Base-by-base conservation (phyloP, 1,140 invertebrate genomes). In the Papilio dardanus region DNA sequence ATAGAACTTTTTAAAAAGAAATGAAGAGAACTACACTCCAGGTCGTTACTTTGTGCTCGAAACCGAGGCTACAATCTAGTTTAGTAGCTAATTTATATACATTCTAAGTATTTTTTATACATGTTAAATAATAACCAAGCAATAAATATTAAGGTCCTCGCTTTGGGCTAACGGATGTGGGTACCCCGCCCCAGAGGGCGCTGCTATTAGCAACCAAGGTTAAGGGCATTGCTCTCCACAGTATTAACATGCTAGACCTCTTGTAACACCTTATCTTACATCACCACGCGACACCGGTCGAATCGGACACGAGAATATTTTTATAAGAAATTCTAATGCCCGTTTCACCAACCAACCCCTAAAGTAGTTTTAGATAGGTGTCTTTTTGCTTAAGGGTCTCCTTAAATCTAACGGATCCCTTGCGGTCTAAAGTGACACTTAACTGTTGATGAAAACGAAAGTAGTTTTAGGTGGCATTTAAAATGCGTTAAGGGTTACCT, bases 191-290 rank as follows among this genome's bases (percentile, higher is more conserved):
- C 12, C 14, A 62, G 37, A 16, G 33, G 54, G 30, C 68, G 31
- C 65, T 37, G 68, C 28, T 30, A 12, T 31, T 24, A 62, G 24
- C 75, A 33, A 30, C 46, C 81, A 80, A 77, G 81, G 81, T 82
- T 79, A 80, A 80, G 81, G 79, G 50, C 79, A 54, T 65, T 77
- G 79, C 46, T 74, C 74, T 66, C 19, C 35, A 66, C 37, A 30
- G 31, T 67, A 67, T 35, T 67, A 62, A 62, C 24, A 62, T 62
- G 30, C 65, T 35, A 69, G 33, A n/a, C 67, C 2, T 40, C 67
- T 14, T 69, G 31, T 69, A 68, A 68, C 19, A 10, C 19, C 67
- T 69, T 69, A 69, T 69, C 67, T 69, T 37, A 16, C n/a, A 69
- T 69, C 67, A 21, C 35, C 67, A 35, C 67, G 31, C 65, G 30